These are phyloP conservation scores for Leptura quadrifasciata DNA, from an alignment of 2,888 invertebrate genomes.

Conservation along the genomic window DNA sequence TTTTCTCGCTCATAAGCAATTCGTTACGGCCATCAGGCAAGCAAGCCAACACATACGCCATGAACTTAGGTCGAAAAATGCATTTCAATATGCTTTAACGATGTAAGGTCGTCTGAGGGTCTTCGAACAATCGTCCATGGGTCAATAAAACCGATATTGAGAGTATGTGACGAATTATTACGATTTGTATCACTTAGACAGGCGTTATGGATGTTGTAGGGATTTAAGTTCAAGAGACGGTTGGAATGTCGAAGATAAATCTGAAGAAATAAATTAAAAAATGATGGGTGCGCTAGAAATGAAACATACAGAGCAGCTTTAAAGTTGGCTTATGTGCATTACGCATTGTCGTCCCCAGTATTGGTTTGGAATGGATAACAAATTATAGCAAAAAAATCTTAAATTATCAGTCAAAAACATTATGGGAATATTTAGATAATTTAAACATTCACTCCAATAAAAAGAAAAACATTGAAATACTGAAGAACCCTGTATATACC, in stretches of 20 bases:
- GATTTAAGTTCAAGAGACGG: not conserved
- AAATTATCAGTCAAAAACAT: too few relatives aligned
- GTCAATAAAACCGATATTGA: slow-evolving; percentile 21
- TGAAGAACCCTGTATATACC: too few relatives aligned
- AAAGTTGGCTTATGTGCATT: too few relatives aligned
- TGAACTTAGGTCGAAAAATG: slow-evolving; percentile 19
- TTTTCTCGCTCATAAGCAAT: slow-evolving; percentile 7
- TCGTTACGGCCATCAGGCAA: not conserved
- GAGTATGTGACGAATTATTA: slow-evolving; percentile 2
- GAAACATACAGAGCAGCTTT: not conserved
- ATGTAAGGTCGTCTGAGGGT: slow-evolving; percentile 29
- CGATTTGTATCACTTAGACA: slow-evolving; percentile 20
- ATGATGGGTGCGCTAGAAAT: not conserved
- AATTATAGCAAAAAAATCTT: too few relatives aligned
- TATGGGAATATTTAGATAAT: too few relatives aligned
- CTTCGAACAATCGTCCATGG: slow-evolving; percentile 18
- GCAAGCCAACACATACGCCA: not conserved
- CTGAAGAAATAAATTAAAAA: not conserved
- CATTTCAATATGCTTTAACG: slow-evolving; percentile 16
- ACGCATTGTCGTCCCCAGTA: too few relatives aligned
- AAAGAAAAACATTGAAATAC: too few relatives aligned
- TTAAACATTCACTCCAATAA: too few relatives aligned
- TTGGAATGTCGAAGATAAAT: not conserved
- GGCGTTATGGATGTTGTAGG: not conserved
- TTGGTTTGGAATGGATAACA: too few relatives aligned